Percentiles rank a stretch among this genome's conserved stretches.
Evolutionary conservation across 1,140 invertebrate species (phyloP).

Genomic region (Anoplophora glabripennis): DNA sequence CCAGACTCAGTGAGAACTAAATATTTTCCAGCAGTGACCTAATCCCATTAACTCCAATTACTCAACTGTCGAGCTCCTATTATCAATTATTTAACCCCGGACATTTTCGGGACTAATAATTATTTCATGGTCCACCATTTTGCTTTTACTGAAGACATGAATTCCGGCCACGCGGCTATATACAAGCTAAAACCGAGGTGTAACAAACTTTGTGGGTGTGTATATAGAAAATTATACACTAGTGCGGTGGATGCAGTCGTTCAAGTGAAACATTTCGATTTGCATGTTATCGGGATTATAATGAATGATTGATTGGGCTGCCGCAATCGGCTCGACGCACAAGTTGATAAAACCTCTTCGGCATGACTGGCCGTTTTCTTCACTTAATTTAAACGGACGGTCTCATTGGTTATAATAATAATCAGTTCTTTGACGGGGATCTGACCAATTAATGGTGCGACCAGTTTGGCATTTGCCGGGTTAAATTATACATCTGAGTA

Average conservation of each 20-base stretch:
- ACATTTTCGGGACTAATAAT: slow-evolving; percentile 7
- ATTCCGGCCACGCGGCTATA: no score
- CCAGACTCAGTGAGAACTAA: no score
- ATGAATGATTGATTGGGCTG: slow-evolving; percentile 23
- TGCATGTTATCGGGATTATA: slow-evolving; percentile 1
- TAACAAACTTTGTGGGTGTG: slow-evolving; percentile 27
- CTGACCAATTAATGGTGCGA: no score
- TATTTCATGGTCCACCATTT: slow-evolving; percentile 18
- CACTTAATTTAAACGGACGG: slow-evolving; percentile 33
- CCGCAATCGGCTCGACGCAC: slow-evolving; percentile 25
- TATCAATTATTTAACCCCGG: no score
- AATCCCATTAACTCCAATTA: no score
- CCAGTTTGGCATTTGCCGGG: no score
- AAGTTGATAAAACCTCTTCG: slow-evolving; percentile 31
- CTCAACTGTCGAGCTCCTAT: neutral
- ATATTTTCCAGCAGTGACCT: no score
- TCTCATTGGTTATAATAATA: slow-evolving; percentile 26
- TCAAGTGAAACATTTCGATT: slow-evolving; percentile 17
- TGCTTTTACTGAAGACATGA: slow-evolving; percentile 10
- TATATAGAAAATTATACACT: slow-evolving; percentile 33
- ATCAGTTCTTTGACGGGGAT: no score
- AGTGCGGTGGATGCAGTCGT: slow-evolving; percentile 24
- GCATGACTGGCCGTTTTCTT: slow-evolving; percentile 39
- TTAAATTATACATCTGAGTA: no score
- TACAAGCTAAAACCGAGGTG: no score